These are phyloP conservation scores for Pachyseris speciosa DNA, from an alignment of 64 coral and sea anemone genomes.

Conservation along the genomic window DNA sequence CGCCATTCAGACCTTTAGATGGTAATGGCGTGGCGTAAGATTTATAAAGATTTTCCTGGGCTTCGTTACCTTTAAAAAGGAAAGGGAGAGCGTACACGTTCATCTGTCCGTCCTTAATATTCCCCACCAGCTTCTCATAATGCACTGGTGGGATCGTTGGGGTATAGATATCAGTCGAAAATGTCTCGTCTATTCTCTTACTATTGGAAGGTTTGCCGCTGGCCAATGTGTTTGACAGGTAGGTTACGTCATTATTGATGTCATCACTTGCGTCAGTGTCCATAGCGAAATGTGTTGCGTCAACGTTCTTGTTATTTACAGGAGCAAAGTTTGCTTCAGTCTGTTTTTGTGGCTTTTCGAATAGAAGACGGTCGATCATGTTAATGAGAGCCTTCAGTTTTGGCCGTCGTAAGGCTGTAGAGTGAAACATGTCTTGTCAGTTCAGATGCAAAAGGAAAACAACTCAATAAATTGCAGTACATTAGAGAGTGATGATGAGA, in stretches of 20 bases:
- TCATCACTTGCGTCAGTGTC: not conserved
- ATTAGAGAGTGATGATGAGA: no score
- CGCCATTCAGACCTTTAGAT: not conserved
- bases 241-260: not conserved
- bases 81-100: conserved; percentile 12
- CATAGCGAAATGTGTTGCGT: not conserved
- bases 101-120: not conserved
- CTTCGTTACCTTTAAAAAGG: not conserved
- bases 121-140: not conserved
- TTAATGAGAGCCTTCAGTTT: conserved; percentile 11
- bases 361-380: conserved; percentile 4
- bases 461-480: no score
- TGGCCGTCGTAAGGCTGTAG: not conserved
- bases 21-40: not conserved
- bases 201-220: not conserved
- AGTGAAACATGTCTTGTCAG: not conserved
- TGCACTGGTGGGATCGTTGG: not conserved
- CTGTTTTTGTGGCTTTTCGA: conserved; percentile 15
- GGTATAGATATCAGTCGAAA: not conserved
- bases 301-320: not conserved
- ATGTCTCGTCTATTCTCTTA: not conserved
- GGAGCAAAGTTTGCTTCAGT: not conserved
- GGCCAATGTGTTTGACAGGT: not conserved
- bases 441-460: not conserved
- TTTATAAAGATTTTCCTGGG: not conserved